Conservation (phyloP, 2,797 vertebrate species). For the Lophotriccus pileatus region DNA sequence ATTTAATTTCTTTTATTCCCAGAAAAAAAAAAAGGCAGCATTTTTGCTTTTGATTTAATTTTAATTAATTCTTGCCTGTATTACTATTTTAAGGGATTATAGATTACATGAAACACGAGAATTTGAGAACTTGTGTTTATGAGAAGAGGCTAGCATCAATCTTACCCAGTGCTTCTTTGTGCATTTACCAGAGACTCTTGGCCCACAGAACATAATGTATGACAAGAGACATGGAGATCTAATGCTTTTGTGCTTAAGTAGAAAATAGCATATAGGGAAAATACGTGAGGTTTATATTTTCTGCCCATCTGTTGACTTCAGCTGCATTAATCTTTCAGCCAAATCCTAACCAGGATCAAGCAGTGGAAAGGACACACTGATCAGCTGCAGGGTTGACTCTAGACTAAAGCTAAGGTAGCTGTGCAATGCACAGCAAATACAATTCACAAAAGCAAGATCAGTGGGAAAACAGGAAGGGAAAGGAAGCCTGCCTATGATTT, state of each 20-base stretch:
- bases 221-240: not conserved
- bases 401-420: conserved; percentile 36
- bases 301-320: not conserved
- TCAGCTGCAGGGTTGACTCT: conserved; percentile 30
- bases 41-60: not conserved
- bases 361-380: not conserved
- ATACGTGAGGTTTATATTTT: not conserved
- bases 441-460: conserved; percentile 3
- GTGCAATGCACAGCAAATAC: not conserved
- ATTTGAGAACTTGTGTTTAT: not conserved
- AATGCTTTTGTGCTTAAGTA: not conserved
- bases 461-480: conserved; percentile 16
- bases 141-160: not conserved
- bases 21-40: not conserved
- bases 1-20: not conserved
- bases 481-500: not conserved
- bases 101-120: not conserved
- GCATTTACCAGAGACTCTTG: not conserved
- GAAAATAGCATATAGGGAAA: not conserved
- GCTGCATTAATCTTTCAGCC: conserved; percentile 7
- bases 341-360: not conserved
- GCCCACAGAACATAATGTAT: not conserved
- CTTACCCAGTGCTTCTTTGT: not conserved
- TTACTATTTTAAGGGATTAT: not conserved
- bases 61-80: not conserved